phyloP scores from a whole-genome alignment of 1,140 invertebrate species.

The Drosophila setifemur region DNA sequence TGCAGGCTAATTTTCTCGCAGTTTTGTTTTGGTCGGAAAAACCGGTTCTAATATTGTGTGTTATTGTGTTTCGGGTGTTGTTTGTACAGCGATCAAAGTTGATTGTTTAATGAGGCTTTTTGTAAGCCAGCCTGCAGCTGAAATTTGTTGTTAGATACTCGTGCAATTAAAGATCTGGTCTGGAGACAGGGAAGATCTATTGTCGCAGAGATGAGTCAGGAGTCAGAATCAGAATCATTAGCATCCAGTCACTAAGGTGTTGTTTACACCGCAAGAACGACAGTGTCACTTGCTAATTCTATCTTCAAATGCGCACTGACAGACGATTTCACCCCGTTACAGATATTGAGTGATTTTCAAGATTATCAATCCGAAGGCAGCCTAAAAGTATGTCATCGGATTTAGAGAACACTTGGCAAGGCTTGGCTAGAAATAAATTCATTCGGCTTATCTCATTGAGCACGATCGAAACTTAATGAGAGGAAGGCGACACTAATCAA shows the following conservation, averaged over 20 bases:
- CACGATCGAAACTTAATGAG: slow-evolving; percentile 37
- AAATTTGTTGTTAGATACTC: too few species aligned
- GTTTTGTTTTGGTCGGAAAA: slow-evolving; percentile 1
- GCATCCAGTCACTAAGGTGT: slow-evolving; percentile 14
- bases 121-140: background rate
- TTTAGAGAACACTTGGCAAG: background rate
- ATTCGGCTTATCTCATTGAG: slow-evolving; percentile 37
- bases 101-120: slow-evolving; percentile 8
- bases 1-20: background rate
- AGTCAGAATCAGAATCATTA: slow-evolving; percentile 21
- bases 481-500: slow-evolving; percentile 17
- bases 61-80: background rate
- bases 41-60: slow-evolving; percentile 12
- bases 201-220: background rate
- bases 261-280: slow-evolving; percentile 10
- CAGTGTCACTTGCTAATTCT: slow-evolving; percentile 16
- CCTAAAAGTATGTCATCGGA: slow-evolving; percentile 36
- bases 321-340: background rate
- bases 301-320: too few species aligned
- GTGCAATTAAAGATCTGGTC: background rate
- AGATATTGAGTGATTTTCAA: slow-evolving; percentile 7
- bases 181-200: background rate
- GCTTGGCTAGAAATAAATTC: background rate
- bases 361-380: background rate
- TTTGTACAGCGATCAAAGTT: background rate